Evolutionary conservation across 2,888 invertebrate genomes (phyloP).

Genomic region (Homarus gammarus): DNA sequence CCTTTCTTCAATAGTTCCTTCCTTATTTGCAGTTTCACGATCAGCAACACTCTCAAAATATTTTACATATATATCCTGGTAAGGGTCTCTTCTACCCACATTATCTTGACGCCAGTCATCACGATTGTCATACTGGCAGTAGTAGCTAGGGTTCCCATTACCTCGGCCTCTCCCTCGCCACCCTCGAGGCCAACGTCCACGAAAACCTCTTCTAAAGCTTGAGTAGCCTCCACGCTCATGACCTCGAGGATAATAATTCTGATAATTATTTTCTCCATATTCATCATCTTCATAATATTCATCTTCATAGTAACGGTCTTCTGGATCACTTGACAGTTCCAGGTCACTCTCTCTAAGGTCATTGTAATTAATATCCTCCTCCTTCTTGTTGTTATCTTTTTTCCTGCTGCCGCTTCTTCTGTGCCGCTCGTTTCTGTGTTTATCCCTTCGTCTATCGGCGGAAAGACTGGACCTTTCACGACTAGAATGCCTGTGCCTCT

Average conservation of each 20-base stretch:
- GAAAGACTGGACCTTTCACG: slow-evolving; percentile 25
- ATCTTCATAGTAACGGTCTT: slow-evolving; percentile 25
- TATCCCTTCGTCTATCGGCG: slow-evolving; percentile 23
- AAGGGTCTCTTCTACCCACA: slow-evolving; percentile 38
- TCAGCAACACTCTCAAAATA: slow-evolving; percentile 63
- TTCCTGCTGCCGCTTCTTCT: slow-evolving; percentile 32
- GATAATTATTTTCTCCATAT: slow-evolving; percentile 21
- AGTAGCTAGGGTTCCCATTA: slow-evolving; percentile 39
- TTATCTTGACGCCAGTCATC: slow-evolving; percentile 29
- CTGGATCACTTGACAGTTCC: slow-evolving; percentile 71
- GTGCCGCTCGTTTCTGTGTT: slow-evolving; percentile 29
- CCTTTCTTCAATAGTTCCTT: background rate
- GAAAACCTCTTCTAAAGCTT: slow-evolving; percentile 34
- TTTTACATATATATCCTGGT: slow-evolving; percentile 64
- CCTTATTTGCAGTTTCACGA: slow-evolving; percentile 23
- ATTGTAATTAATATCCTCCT: slow-evolving; percentile 52
- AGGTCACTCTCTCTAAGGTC: slow-evolving; percentile 70
- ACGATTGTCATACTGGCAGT: slow-evolving; percentile 30
- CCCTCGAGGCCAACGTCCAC: slow-evolving; percentile 52
- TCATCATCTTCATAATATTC: slow-evolving; percentile 19
- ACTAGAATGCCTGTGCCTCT: slow-evolving; percentile 22
- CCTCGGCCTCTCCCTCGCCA: slow-evolving; percentile 46
- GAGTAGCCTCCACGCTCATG: slow-evolving; percentile 14
- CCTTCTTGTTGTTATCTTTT: slow-evolving; percentile 27
- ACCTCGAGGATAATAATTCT: background rate